Conservation (phyloP, 1,140 invertebrate genomes). For the Cydia amplana region DNA sequence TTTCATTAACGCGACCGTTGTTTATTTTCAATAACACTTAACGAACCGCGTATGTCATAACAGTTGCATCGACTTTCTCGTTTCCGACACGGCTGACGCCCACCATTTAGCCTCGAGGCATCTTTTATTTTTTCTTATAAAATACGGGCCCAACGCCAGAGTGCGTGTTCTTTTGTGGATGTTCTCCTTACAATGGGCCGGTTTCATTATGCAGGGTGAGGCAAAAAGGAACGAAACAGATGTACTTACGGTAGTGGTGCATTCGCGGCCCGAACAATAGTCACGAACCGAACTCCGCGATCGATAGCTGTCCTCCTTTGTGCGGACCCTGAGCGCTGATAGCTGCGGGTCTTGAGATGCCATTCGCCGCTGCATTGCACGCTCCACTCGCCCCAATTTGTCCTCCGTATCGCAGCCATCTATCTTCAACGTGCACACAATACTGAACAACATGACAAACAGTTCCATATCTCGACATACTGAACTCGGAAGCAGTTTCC, state of each 20-base stretch:
- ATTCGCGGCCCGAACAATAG: slow-evolving; percentile 68
- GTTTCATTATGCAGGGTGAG: slow-evolving; percentile 70
- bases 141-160: slow-evolving; percentile 52
- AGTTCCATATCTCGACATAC: slow-evolving; percentile 42
- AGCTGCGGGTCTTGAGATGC: slow-evolving; percentile 25
- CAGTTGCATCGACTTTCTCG: slow-evolving; percentile 73
- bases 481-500: slow-evolving; percentile 67
- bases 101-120: slow-evolving; percentile 61
- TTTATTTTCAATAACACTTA: slow-evolving; percentile 72
- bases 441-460: slow-evolving; percentile 2
- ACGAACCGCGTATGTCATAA: slow-evolving; percentile 75
- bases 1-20: slow-evolving; percentile 57
- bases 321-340: slow-evolving; percentile 33
- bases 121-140: slow-evolving; percentile 71
- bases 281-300: slow-evolving; percentile 63
- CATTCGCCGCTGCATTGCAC: neutral
- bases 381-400: slow-evolving; percentile 17
- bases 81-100: slow-evolving; percentile 66
- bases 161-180: slow-evolving; percentile 73
- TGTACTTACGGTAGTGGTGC: slow-evolving; percentile 66
- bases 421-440: slow-evolving; percentile 14
- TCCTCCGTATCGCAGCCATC: neutral
- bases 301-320: slow-evolving; percentile 67
- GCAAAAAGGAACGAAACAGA: slow-evolving; percentile 73
- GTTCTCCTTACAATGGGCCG: slow-evolving; percentile 69